Conservation (phyloP, 2,113 vertebrate species). For the Bufo bufo region DNA sequence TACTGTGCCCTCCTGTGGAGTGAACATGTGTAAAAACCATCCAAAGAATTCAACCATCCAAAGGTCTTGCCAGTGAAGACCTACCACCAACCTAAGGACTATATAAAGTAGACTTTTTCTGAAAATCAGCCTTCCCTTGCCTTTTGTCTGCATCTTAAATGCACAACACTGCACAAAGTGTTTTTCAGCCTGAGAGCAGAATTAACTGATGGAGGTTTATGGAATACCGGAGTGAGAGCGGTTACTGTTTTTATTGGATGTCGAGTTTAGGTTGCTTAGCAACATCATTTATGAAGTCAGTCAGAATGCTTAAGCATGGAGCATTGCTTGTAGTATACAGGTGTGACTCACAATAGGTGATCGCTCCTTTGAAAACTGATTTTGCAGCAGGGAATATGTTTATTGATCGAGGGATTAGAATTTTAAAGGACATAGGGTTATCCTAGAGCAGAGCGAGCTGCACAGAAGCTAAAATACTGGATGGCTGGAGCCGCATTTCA, state of each 20-base stretch:
- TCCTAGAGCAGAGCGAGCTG: not conserved
- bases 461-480: not conserved
- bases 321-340: not conserved
- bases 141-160: not conserved
- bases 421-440: slow-evolving; percentile 29
- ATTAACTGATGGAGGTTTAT: not conserved
- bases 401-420: slow-evolving; percentile 32
- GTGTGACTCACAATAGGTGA: slow-evolving; percentile 23
- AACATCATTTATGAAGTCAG: slow-evolving; percentile 33
- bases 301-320: slow-evolving; percentile 6
- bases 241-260: slow-evolving; percentile 29
- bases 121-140: not conserved
- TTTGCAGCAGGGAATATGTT: slow-evolving; percentile 30
- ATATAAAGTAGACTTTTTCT: not conserved
- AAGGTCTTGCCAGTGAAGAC: no score
- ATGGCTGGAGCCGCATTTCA: not conserved
- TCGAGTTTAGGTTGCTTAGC: slow-evolving; percentile 47
- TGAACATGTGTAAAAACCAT: no score
- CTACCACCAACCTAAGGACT: no score
- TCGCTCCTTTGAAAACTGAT: slow-evolving; percentile 30
- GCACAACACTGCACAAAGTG: not conserved
- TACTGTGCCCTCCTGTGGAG: no score
- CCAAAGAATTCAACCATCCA: no score
- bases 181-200: not conserved
- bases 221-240: not conserved